Conservation (phyloP, 2,888 invertebrate species). For the Stenchaetothrips biformis region DNA sequence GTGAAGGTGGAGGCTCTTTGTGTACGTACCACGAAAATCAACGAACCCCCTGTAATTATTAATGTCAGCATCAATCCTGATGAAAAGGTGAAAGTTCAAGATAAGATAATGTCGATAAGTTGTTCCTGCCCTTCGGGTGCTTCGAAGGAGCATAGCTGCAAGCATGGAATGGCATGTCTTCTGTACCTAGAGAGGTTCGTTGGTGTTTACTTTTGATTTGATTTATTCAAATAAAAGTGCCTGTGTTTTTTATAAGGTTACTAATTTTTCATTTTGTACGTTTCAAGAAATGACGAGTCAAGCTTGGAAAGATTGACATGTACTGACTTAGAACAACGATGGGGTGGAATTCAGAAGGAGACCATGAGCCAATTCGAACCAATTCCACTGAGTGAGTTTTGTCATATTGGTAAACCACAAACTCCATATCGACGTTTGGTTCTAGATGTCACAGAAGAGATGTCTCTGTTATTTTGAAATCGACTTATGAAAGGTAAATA, state of each 20-base stretch:
- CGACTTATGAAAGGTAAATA: not conserved
- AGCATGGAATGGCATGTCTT: too few relatives aligned
- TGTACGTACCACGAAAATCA: too few relatives aligned
- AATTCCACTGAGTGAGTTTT: not conserved
- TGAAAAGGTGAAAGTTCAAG: too few relatives aligned
- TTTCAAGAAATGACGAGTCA: not conserved
- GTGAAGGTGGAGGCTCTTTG: too few relatives aligned
- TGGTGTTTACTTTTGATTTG: too few relatives aligned
- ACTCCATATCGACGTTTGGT: not conserved
- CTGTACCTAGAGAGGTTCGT: too few relatives aligned
- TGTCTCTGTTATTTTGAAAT: not conserved
- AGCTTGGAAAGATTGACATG: constrained; percentile 3
- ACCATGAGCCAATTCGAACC: not conserved
- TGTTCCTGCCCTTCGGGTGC: too few relatives aligned
- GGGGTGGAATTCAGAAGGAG: not conserved
- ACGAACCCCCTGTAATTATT: too few relatives aligned
- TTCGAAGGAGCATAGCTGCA: too few relatives aligned
- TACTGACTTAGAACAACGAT: not conserved
- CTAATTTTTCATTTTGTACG: not conserved
- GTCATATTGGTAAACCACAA: not conserved
- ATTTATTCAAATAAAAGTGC: too few relatives aligned
- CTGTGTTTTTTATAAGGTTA: not conserved
- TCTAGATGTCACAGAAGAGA: not conserved
- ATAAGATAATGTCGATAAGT: too few relatives aligned
- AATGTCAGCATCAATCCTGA: too few relatives aligned